Evolutionary conservation across 1,140 invertebrate genomes (phyloP), one percentile per base, ranked within the genome.

Genomic region (Anastrepha obliqua): DNA sequence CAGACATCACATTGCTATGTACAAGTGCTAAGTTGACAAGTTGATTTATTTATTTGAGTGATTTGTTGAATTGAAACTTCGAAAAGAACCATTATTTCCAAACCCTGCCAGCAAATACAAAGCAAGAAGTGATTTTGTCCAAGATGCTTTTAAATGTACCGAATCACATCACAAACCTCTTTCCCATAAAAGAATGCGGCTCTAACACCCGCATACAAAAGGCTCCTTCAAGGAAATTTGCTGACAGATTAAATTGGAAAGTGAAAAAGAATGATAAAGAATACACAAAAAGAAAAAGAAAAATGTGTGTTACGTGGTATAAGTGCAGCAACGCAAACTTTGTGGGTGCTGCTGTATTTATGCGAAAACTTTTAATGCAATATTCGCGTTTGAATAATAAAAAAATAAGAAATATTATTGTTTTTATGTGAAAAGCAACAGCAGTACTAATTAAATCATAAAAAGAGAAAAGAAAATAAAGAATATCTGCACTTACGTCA

Each of bases 351-450:
- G 42, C 39, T 15, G 67, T 47, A 47, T 74, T 74, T 74, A 74
- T 74, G 67, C 5, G 67, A 9, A 74, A 74, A 74, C 67, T 74
- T 74, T 74, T 74, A 74, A 74, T 74, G 67, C 42, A 47, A 47
- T 44, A 15, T n/a, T 17, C 42, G 42, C 67, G 15, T 2, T 74
- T 15, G 42, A 74, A 74, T 74, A 74, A 47, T 74, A 42, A 64
- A 64, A 20, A 29, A 55, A 55, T 7, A 42, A 4, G 3, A 11
- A 15, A 42, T 13, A 39, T 15, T 44, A 0, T 70, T 44, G 11
- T 29, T 11, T 70, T 70, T 47, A 44, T 70, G 11, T 2, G 65
- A 47, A 47, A 44, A 74, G 17, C 44, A 20, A 74, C 67, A 74
- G 7, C 42, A 17, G 39, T 39, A 70, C 29, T 47, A 70, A 70